Conservation (phyloP, 2,888 invertebrate genomes). For the Phania funesta region DNA sequence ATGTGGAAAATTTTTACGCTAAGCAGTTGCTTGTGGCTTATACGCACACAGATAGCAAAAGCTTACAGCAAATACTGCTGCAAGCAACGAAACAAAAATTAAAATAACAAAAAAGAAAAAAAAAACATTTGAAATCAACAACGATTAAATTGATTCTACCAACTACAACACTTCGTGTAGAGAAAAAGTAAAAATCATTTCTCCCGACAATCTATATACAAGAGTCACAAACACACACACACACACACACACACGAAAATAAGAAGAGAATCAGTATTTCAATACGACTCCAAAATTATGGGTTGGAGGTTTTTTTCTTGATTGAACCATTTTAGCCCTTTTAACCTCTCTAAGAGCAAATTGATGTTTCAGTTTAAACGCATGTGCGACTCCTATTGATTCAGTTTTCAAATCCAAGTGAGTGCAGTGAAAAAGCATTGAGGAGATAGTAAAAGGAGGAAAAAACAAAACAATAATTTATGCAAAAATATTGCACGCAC, state of each 20-base stretch:
- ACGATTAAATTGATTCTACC: background rate
- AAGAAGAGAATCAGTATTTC: slow-evolving; percentile 3
- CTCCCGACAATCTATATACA: background rate
- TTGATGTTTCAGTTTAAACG: slow-evolving; percentile 22
- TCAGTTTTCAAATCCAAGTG: background rate
- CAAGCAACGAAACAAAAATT: background rate
- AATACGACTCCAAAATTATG: background rate
- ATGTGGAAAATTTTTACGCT: slow-evolving; percentile 42
- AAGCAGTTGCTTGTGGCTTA: slow-evolving; percentile 49
- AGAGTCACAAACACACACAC: background rate
- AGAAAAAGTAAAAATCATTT: background rate
- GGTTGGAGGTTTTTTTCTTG: background rate
- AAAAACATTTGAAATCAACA: background rate
- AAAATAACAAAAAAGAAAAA: background rate
- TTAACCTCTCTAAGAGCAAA: background rate
- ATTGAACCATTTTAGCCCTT: background rate
- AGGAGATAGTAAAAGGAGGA: background rate
- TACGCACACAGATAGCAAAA: slow-evolving; percentile 37
- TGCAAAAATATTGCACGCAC: background rate
- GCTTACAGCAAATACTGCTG: slow-evolving; percentile 45
- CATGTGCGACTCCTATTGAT: slow-evolving; percentile 34
- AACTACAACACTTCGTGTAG: background rate
- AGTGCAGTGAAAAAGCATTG: background rate
- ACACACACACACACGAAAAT: background rate
- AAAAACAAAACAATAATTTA: background rate